Evolutionary conservation across 92 coral and sea anemone species (phyloP).

Genomic region (Siderastrea siderea): DNA sequence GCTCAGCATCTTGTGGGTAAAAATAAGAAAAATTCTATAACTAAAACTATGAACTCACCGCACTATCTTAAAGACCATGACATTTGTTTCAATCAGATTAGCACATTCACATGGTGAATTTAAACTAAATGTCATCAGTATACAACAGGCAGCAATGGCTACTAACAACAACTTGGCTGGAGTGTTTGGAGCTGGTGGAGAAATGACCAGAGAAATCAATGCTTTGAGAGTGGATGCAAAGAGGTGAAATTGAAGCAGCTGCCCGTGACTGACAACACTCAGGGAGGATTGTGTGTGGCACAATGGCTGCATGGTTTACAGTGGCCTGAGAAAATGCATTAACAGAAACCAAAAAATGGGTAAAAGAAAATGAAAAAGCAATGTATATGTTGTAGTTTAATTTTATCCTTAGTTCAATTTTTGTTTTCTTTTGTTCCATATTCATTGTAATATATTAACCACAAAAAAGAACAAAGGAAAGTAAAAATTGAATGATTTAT

Average conservation of each 20-base stretch:
- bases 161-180: constrained; percentile 9
- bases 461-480: too few species aligned
- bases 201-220: background rate
- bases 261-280: background rate
- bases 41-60: background rate
- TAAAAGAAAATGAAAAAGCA: background rate
- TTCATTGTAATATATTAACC: too few species aligned
- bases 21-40: background rate
- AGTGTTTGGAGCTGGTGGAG: background rate
- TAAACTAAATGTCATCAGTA: background rate
- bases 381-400: too few species aligned
- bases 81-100: too few species aligned
- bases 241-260: background rate
- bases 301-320: background rate
- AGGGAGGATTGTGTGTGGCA: background rate
- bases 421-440: too few species aligned
- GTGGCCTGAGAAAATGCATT: background rate
- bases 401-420: too few species aligned
- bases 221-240: background rate
- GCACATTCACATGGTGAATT: too few species aligned
- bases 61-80: too few species aligned
- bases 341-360: background rate
- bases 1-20: constrained; percentile 79
- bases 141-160: background rate
- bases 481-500: too few species aligned